A percentile compares a stretch with the other conserved stretches of the same genome.
Conservation (phyloP, 2,113 vertebrate genomes). For the Pollachius pollachius region DNA sequence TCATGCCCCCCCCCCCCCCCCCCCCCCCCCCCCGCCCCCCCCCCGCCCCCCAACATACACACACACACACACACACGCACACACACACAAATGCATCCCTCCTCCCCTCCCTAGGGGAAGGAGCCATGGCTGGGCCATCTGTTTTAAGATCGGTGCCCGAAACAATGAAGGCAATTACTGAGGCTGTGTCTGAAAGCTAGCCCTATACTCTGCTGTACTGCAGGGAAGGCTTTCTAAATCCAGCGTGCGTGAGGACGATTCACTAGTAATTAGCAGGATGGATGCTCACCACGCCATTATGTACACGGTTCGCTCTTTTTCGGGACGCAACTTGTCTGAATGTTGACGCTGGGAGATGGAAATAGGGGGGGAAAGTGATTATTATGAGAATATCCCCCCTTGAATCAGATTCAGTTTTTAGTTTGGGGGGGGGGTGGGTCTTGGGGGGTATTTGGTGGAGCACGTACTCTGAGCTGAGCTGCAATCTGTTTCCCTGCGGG, state of each 20-base stretch:
- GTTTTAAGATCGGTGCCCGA: conserved; percentile 13
- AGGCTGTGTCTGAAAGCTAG: neutral
- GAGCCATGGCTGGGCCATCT: neutral
- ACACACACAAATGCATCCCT: too few relatives aligned
- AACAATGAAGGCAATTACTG: conserved; percentile 9
- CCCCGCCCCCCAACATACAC: too few relatives aligned
- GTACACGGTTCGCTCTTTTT: too few relatives aligned
- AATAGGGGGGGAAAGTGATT: conserved; percentile 19
- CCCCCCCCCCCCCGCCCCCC: too few relatives aligned
- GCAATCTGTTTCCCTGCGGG: conserved; percentile 52
- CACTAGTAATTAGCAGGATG: neutral
- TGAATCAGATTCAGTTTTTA: too few relatives aligned
- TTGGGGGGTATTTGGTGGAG: conserved; percentile 47
- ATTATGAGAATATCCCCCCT: conserved; percentile 12
- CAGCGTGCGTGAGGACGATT: neutral
- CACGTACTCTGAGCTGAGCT: conserved; percentile 34
- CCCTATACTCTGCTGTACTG: neutral
- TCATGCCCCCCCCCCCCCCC: neutral
- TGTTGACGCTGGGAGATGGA: conserved; percentile 5
- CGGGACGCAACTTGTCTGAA: neutral
- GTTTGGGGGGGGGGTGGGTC: neutral
- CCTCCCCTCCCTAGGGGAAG: neutral
- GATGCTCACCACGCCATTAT: neutral
- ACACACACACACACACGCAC: too few relatives aligned
- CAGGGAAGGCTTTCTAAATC: neutral